Evolutionary conservation across 2,797 vertebrate species (phyloP), one percentile per base, ranked within the genome.

Genomic region (Pangasius mekongensis): DNA sequence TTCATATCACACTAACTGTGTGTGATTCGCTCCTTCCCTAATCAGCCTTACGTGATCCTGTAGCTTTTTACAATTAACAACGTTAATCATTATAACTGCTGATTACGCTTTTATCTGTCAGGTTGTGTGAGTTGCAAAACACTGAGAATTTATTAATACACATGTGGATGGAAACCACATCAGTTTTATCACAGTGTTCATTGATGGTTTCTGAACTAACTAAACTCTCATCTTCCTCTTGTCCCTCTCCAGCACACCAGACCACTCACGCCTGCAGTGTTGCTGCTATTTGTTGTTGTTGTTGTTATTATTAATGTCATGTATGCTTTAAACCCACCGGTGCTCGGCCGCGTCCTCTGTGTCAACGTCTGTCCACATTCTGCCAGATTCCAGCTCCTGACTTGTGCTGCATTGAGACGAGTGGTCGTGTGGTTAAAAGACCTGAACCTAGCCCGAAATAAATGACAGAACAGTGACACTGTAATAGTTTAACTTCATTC

Each of bases 181-280:
- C 81, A 47, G 36, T 47, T 18, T 83, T 27, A 43, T 43, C 91
- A 93, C 83, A 77, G 90, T 91, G 88, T 82, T 85, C 62, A 87
- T 52, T n/a, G 69, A 91, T 91, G 89, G 92, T 91, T 90, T 89
- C 89, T 91, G 91, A 33, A 33, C 33, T 94, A 90, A 94, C 93
- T 95, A 94, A 95, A 92, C 93, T 90, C 93, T 93, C 90, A 62
- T 94, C 92, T 94, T 92, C 93, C 95, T 95, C 92, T 93, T 95
- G 93, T 71, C 93, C 91, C 90, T 92, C 92, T 93, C 94, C 93
- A 94, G 94, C 94, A 94, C 93, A 94, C 90, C 91, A 94, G 86
- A 92, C 89, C 92, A 86, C 85, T 89, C 91, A 93, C 93, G 92
- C 94, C 93, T 93, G 92, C 80, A 91, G 91, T 92, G 93, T 87